Conservation (phyloP, 2,797 vertebrate genomes). For the Sternarchorhynchus goeldii region DNA sequence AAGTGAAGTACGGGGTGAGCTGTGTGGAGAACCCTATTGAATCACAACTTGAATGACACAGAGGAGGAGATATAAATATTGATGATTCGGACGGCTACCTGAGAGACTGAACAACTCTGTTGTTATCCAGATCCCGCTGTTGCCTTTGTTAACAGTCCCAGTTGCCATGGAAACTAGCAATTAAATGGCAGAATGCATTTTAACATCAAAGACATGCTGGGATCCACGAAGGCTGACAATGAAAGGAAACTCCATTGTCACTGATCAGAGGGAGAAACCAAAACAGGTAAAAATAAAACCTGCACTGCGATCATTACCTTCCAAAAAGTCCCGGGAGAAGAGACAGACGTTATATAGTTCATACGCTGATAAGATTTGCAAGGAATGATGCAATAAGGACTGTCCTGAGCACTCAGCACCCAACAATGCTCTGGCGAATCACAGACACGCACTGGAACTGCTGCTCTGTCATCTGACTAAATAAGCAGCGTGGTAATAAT, state of each 20-base stretch:
- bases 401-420: too few species aligned
- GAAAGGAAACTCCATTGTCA: constrained; percentile 12
- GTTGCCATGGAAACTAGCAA: constrained; percentile 69
- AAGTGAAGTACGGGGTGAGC: constrained; percentile 26
- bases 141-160: constrained; percentile 55
- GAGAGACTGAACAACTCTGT: constrained; percentile 54
- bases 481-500: constrained; percentile 40
- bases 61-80: constrained; percentile 59
- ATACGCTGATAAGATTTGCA: background rate
- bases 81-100: constrained; percentile 61
- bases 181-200: constrained; percentile 59
- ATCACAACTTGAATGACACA: constrained; percentile 53
- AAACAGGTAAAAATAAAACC: constrained; percentile 4
- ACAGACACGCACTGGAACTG: background rate
- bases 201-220: constrained; percentile 52
- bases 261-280: constrained; percentile 1
- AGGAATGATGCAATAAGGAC: too few species aligned
- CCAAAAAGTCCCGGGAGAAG: background rate
- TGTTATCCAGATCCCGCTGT: constrained; percentile 46
- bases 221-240: constrained; percentile 40
- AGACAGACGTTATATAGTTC: background rate
- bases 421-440: background rate
- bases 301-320: background rate
- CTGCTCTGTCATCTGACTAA: background rate
- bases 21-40: constrained; percentile 43